These are phyloP conservation scores for Pluvianellus socialis DNA, from an alignment of 2,113 vertebrate genomes.

Conservation along the genomic window DNA sequence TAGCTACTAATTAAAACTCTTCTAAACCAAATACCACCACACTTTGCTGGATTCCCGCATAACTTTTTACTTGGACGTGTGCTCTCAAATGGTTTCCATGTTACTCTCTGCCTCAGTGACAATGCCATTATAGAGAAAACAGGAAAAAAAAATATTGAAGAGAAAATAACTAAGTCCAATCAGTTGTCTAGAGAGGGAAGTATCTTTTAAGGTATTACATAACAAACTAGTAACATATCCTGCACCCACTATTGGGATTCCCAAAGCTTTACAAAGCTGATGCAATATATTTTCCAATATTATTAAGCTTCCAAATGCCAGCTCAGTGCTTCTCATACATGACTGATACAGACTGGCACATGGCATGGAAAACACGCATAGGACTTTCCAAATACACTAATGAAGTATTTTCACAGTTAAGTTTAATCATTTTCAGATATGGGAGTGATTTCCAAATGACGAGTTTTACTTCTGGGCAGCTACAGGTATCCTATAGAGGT, in stretches of 20 bases:
- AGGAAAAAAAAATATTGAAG: not conserved
- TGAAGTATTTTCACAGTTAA: not conserved
- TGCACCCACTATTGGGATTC: not conserved
- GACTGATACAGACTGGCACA: not conserved
- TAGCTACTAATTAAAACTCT: not conserved
- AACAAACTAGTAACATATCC: not conserved
- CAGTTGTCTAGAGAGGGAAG: not conserved
- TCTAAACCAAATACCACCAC: not conserved
- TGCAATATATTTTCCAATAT: not conserved
- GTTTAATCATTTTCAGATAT: not conserved
- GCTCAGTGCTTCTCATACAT: not conserved
- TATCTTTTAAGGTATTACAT: not conserved
- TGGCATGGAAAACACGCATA: not conserved
- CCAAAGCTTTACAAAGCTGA: constrained; percentile 9
- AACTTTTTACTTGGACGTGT: not conserved
- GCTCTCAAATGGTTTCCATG: not conserved
- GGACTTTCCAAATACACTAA: not conserved
- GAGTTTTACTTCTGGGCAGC: not conserved
- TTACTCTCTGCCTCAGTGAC: not conserved
- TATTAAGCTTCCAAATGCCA: not conserved
- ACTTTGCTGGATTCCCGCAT: not conserved
- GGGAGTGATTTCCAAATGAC: not conserved
- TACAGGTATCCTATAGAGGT: not conserved
- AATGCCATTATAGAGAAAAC: not conserved
- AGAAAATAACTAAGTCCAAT: not conserved